These are phyloP conservation scores for Caenorhabditis imperialis DNA, from an alignment of 2,888 invertebrate genomes.

Conservation along the genomic window DNA sequence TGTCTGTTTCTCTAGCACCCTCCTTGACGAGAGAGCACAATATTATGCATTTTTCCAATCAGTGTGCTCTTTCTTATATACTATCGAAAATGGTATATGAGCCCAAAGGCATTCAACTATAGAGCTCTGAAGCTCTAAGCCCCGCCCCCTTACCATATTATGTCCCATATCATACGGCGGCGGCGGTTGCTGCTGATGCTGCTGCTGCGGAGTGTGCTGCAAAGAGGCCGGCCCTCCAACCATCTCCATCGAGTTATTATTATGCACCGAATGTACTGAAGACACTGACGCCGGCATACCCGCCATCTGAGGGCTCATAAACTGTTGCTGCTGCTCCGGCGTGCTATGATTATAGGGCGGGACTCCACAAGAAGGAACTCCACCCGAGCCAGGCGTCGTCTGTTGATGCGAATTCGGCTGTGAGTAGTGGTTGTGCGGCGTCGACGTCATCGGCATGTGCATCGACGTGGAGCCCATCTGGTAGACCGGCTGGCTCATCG, in stretches of 20 bases:
- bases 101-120: too few species aligned
- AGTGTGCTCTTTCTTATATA: too few species aligned
- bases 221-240: slow-evolving; percentile 23
- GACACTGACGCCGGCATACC: slow-evolving; percentile 59
- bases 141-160: slow-evolving; percentile 21
- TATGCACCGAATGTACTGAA: slow-evolving; percentile 60
- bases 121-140: too few species aligned
- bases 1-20: too few species aligned
- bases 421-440: slow-evolving; percentile 35
- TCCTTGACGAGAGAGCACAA: too few species aligned
- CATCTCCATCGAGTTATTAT: slow-evolving; percentile 57
- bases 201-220: slow-evolving; percentile 27
- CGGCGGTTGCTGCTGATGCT: slow-evolving; percentile 21
- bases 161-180: slow-evolving; percentile 26
- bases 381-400: slow-evolving; percentile 60
- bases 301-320: slow-evolving; percentile 59
- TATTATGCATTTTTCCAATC: too few species aligned
- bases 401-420: slow-evolving; percentile 53
- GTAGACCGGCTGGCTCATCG: neutral
- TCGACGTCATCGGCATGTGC: slow-evolving; percentile 34
- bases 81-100: too few species aligned
- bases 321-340: slow-evolving; percentile 56
- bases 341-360: slow-evolving; percentile 47
- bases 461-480: slow-evolving; percentile 19
- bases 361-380: slow-evolving; percentile 52